Base-by-base conservation (phyloP, 2,888 invertebrate species). In the Diachrysia chrysitis region DNA sequence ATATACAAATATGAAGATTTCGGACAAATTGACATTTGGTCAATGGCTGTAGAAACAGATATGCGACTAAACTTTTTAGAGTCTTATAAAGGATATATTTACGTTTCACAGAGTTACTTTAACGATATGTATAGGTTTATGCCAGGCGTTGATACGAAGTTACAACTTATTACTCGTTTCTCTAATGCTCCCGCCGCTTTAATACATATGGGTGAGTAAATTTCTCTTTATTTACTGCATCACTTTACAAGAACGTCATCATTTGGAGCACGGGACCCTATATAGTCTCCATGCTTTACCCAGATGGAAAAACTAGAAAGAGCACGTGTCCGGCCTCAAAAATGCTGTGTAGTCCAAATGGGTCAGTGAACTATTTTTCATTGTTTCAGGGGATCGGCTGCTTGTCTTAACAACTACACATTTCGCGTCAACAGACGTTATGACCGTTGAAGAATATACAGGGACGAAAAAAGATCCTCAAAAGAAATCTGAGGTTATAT, bases 91-190 rank as follows among this genome's bases (percentile, higher is more conserved):
- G 88, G 88, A 0, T 89, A 90, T 71, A 90, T 95, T 48, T 94
- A 93, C 68, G 90, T 91, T 58, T 87, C 90, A 0, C 94, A 94
- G 69, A 89, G 86, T 70, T 94, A 90, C 63, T 93, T 91, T 60
- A 87, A 83, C 23, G 82, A 87, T 51, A 58, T 95, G 57, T 91
- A 90, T 63, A 87, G 92, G 71, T 93, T 94, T 69, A 85, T 76
- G 42, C 94, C 95, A 1, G 88, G 81, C 37, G 58, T 80, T 2
- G 89, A 92, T 67, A 59, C 63, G 0, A 76, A 66, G n/a, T 73
- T 94, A 48, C 77, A 90, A 59, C 60, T 83, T 21, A 79, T 92
- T 9, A 81, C 86, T 0, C 72, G 66, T 58, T 93, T 92, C 67
- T 80, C 73, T 19, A 82, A 88, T 73, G 87, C 92, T 1, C 90